These are phyloP conservation scores for Anarrhichthys ocellatus DNA, from an alignment of 2,113 vertebrate genomes.

Conservation along the genomic window DNA sequence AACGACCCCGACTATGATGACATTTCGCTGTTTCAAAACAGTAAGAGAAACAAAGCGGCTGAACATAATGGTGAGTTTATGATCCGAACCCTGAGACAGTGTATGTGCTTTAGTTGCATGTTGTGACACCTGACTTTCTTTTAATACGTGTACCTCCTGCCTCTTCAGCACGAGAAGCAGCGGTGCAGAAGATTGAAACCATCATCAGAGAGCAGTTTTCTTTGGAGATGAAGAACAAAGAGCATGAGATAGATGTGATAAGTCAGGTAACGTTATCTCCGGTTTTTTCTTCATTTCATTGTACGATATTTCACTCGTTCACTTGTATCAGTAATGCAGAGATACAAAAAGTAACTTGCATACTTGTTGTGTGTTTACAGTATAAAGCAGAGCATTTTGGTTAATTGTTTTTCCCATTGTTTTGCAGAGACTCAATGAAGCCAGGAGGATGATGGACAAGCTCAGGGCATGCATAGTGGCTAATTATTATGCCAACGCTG, in stretches of 20 bases:
- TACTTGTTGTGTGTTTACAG: not conserved
- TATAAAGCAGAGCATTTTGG: not conserved
- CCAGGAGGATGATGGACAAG: constrained; percentile 99
- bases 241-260: constrained; percentile 98
- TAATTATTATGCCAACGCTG: constrained; percentile 95
- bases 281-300: not conserved
- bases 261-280: constrained; percentile 88
- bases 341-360: not conserved
- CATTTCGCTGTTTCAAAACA: constrained; percentile 87
- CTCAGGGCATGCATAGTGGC: constrained; percentile 97
- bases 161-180: constrained; percentile 90
- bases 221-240: constrained; percentile 98
- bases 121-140: not conserved
- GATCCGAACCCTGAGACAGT: not conserved
- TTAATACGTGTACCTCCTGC: not conserved
- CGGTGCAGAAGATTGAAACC: constrained; percentile 95
- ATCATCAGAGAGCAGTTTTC: constrained; percentile 98
- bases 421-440: constrained; percentile 93
- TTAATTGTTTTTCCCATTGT: not conserved
- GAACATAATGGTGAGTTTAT: constrained; percentile 90
- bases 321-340: not conserved
- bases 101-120: constrained; percentile 21
- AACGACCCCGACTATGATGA: constrained; percentile 97
- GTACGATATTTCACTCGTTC: not conserved
- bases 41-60: constrained; percentile 89